These are phyloP conservation scores for Oncorhynchus gorbuscha DNA, from an alignment of 2,113 vertebrate genomes.

Conservation along the genomic window DNA sequence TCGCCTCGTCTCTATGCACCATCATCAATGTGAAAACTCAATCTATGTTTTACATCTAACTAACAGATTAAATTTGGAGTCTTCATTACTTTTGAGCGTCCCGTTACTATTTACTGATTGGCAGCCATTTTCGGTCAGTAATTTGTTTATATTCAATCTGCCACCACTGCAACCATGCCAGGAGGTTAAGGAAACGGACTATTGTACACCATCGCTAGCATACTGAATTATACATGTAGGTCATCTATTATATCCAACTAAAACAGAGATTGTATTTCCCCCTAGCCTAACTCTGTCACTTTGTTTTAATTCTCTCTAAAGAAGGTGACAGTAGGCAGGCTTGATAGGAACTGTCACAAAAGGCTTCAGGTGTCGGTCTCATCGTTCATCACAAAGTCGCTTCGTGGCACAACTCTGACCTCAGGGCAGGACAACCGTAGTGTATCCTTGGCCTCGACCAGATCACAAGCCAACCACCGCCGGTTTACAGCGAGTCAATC, in stretches of 20 bases:
- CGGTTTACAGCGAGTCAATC: background rate
- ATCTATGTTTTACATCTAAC: no score
- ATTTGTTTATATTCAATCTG: background rate
- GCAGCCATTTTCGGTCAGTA: background rate
- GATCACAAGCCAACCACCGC: no score
- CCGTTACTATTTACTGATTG: background rate
- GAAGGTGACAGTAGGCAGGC: slow-evolving; percentile 36
- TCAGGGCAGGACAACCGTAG: no score
- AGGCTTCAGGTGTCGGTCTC: no score
- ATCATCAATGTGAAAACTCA: background rate
- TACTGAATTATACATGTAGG: slow-evolving; percentile 37
- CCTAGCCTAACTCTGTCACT: background rate
- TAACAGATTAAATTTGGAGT: no score
- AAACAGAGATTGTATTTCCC: slow-evolving; percentile 43
- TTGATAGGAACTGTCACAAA: slow-evolving; percentile 6
- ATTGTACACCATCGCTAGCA: slow-evolving; percentile 21
- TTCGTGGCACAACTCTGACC: no score
- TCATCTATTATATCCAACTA: background rate
- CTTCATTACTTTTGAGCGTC: no score
- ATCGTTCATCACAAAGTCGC: no score
- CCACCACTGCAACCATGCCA: background rate
- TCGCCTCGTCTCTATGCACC: background rate
- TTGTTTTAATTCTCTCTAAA: background rate
- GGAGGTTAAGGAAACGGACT: background rate
- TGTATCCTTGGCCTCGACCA: no score